Base-by-base conservation (phyloP, 2,888 invertebrate genomes). In the Sphaeridia pumilis region DNA sequence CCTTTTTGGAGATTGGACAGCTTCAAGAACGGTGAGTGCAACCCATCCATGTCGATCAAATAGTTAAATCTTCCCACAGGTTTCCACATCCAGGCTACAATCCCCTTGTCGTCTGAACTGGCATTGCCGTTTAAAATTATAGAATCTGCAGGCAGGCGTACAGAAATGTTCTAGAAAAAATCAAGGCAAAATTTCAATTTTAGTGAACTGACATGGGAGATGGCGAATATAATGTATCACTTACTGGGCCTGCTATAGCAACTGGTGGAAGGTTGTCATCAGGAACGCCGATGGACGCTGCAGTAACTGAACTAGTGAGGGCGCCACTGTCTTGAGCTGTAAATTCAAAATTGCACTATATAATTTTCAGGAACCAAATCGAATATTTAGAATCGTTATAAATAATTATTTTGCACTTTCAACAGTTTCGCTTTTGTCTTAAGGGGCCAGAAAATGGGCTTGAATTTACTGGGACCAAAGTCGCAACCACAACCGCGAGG, bases 1-100 rank as follows among this genome's bases (percentile, higher is more conserved):
- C 49, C 94, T 68, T 88, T 87, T 67, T 92, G 88, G 44, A 94
- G 75, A 71, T 93, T 87, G 1, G 89, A 88, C 12, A 94, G 73
- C 72, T 84, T 82, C 36, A 93, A 76, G 67, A 84, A 87, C 0
- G 92, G 88, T 0, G 89, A 90, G 66, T 88, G 79, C 0, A 92
- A 92, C 64, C 92, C 87, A 76, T 93, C 89, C 89, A 93, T 93
- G 68, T 93, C 93, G 10, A 89, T 92, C 1, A 90, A 89, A 68
- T 89, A 87, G 61, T 86, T 83, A 60, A 87, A 84, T 67, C 87
- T 87, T 45, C 84, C 83, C 0, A 84, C 80, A 46, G 86, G 84
- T 69, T 92, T 92, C 94, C 94, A 94, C 70, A 93, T 92, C 87
- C 93, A 95, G 24, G 83, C 86, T 0, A 81, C 82, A 65, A 94